Evolutionary conservation across 2,113 vertebrate species (phyloP), one percentile per base, ranked within the genome.

Genomic region (Ammospiza caudacuta): DNA sequence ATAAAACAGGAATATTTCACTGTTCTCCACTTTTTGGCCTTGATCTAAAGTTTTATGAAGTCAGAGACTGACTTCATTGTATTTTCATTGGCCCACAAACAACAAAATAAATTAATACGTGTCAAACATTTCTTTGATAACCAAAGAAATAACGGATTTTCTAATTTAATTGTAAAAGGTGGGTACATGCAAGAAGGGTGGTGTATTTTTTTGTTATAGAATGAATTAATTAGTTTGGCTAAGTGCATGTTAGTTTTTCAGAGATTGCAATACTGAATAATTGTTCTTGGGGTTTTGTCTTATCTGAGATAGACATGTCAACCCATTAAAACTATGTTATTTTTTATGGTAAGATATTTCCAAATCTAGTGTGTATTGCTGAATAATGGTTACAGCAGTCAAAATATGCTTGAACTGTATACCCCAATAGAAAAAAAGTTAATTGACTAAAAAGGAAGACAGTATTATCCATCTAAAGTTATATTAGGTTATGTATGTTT

Each of bases 231-330:
- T 59, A 43, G 27, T 82, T 86, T 63, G 66, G 35, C 61, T 92
- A 78, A 89, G 31, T 85, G 52, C 51, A 87, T 94, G 67, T 44
- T 55, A 90, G 70, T 68, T 83, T 87, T 95, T 89, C 69, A 54
- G 69, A 64, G 47, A 29, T 54, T 67, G 31, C 19, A 83, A 11
- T n/a, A 63, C 29, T 74, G 72, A 49, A 44, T 92, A 86, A 88
- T 89, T 68, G 13, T 81, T 85, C 18, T 83, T 83, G 24, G 31
- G 25, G 11, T 88, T 93, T 73, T 89, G 15, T 93, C 61, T 92
- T 64, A 85, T 15, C 41, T 85, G 62, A 96, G 89, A 72, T 52
- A 96, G 80, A 80, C 15, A 21, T 66, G 54, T 73, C 61, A 46
- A 80, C 27, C 72, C 66, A 94, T 62, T 69, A 37, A 91, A 96